These are phyloP conservation scores for Nothobranchius furzeri DNA, from an alignment of 2,113 vertebrate species.

Conservation along the genomic window DNA sequence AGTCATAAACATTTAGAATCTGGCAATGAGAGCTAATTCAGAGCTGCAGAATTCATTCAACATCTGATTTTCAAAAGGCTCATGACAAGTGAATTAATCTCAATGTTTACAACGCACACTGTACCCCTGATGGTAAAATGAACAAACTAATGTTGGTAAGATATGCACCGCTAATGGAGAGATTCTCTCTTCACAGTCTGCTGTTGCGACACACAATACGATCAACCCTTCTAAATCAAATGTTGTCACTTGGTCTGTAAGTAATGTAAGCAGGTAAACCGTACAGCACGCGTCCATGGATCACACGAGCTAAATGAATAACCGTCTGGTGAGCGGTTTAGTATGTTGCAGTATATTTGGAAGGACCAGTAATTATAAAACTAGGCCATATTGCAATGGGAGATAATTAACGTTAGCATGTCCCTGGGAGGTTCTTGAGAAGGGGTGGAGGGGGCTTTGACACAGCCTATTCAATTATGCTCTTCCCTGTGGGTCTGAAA, in stretches of 20 bases:
- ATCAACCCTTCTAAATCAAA: conserved; percentile 31
- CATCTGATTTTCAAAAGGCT: conserved; percentile 12
- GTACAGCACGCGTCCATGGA: conserved; percentile 28
- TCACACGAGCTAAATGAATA: conserved; percentile 62
- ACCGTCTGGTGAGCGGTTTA: conserved; percentile 59
- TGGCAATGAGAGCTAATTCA: not conserved
- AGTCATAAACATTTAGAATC: not conserved
- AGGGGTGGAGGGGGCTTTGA: conserved; percentile 74
- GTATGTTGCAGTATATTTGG: conserved; percentile 78
- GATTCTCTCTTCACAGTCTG: not conserved
- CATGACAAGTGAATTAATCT: conserved; percentile 21
- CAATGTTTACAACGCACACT: conserved; percentile 14
- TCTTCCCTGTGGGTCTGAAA: conserved; percentile 74
- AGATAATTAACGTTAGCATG: conserved; percentile 82
- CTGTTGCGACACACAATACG: conserved; percentile 22
- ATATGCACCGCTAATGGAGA: conserved; percentile 44
- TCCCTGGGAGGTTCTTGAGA: conserved; percentile 77
- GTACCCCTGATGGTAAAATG: conserved; percentile 26
- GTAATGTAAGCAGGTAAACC: conserved; percentile 51
- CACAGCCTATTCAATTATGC: conserved; percentile 85
- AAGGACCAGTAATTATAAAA: conserved; percentile 86
- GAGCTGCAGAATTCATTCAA: conserved; percentile 15
- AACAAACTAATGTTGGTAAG: conserved; percentile 23
- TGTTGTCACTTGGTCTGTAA: conserved; percentile 55
- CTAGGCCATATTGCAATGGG: conserved; percentile 85